Conservation (phyloP, 35 echinoderm and acorn worm genomes). For the Holothuria glaberrima region DNA sequence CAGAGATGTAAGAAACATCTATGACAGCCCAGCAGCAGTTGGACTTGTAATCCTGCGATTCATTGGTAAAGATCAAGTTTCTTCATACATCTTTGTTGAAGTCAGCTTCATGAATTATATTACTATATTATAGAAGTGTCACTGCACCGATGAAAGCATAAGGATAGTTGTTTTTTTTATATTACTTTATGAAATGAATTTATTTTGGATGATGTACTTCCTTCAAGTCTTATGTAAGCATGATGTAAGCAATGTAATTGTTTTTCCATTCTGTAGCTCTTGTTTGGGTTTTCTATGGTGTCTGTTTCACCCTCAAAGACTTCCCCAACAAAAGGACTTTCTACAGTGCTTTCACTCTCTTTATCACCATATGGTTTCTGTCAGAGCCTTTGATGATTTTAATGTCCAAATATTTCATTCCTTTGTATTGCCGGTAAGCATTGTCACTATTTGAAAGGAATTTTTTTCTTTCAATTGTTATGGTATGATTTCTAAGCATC, state of each 20-base stretch:
- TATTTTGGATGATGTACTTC: no score
- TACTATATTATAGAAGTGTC: no score
- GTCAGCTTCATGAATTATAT: no score
- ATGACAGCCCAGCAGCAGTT: background rate
- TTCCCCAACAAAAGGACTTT: constrained; percentile 22
- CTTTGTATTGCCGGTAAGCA: constrained; percentile 28
- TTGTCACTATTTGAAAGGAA: background rate
- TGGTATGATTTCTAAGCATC: no score
- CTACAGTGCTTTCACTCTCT: constrained; percentile 27
- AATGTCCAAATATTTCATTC: constrained; percentile 31
- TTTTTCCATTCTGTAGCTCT: background rate
- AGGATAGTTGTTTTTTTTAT: no score
- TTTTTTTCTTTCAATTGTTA: background rate
- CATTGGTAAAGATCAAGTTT: background rate
- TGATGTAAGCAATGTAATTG: no score
- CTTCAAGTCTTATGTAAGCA: no score
- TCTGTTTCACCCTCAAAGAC: constrained; percentile 45
- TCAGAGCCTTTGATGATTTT: constrained; percentile 44
- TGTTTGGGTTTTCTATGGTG: constrained; percentile 24
- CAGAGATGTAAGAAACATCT: background rate
- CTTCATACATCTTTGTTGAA: no score
- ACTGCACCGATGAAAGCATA: no score
- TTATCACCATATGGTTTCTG: constrained; percentile 40
- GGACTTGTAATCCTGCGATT: background rate
- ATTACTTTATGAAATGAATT: no score